These are phyloP conservation scores for Oxycera nigricornis DNA, from an alignment of 2,888 invertebrate species.

Conservation along the genomic window DNA sequence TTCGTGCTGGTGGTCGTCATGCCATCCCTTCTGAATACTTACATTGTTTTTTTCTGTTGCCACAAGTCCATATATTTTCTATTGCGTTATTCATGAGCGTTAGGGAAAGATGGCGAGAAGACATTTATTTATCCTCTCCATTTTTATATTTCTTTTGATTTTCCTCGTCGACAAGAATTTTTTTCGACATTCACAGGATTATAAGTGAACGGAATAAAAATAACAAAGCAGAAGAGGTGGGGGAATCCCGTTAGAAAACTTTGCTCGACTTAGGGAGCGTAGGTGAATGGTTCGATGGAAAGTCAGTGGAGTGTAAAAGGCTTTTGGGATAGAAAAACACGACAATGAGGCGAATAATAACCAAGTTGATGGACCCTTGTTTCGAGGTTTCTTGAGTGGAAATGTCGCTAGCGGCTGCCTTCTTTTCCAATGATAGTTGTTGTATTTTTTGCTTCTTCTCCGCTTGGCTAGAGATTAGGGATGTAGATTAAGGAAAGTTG, in stretches of 20 bases:
- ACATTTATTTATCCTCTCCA: slow-evolving; percentile 32
- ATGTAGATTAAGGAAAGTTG: not conserved
- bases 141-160: slow-evolving; percentile 36
- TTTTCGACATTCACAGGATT: slow-evolving; percentile 14
- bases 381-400: slow-evolving; percentile 2
- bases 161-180: not conserved
- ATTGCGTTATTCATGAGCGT: slow-evolving; percentile 9
- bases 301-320: not conserved
- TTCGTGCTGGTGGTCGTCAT: not conserved
- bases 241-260: not conserved
- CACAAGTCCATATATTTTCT: slow-evolving; percentile 1
- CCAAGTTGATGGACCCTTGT: slow-evolving; percentile 22
- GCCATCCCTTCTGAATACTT: not conserved
- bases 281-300: not conserved
- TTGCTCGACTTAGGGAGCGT: not conserved
- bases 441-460: not conserved
- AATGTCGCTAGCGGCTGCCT: not conserved
- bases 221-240: not conserved
- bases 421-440: not conserved
- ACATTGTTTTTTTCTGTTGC: slow-evolving; percentile 12
- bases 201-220: slow-evolving; percentile 14
- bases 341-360: not conserved
- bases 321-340: not conserved
- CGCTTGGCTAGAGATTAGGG: slow-evolving; percentile 2
- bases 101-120: not conserved